Percentiles rank a stretch among this genome's conserved stretches.
These are phyloP conservation scores for Teinopalpus imperialis DNA, from an alignment of 2,888 invertebrate genomes.

Conservation along the genomic window DNA sequence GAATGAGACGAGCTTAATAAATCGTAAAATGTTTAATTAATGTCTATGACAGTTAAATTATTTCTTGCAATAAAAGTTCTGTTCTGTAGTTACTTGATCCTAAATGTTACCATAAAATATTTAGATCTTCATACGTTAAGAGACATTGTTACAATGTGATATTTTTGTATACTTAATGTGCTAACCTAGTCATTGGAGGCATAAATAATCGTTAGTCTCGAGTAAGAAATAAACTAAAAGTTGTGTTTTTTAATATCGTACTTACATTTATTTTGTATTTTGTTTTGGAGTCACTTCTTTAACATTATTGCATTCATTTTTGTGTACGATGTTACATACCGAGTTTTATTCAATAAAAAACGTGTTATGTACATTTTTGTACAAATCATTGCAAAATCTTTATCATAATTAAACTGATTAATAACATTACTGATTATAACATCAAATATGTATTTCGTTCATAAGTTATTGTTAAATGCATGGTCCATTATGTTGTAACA, in stretches of 20 bases:
- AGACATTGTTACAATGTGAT: conserved; percentile 48
- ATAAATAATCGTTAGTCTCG: conserved; percentile 48
- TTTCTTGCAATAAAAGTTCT: no score
- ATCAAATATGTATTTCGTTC: conserved; percentile 14
- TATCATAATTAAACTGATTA: conserved; percentile 1
- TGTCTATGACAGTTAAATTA: no score
- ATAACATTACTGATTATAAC: conserved; percentile 6
- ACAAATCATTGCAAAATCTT: conserved; percentile 33
- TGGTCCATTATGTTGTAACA: conserved; percentile 52
- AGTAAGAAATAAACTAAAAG: conserved; percentile 33
- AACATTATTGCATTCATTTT: conserved; percentile 17
- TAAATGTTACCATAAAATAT: conserved; percentile 5
- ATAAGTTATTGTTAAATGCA: conserved; percentile 35
- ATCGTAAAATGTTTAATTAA: no score
- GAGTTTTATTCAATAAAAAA: conserved; percentile 55
- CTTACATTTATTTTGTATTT: conserved; percentile 22
- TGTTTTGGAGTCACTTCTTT: conserved; percentile 18
- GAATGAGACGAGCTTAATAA: no score
- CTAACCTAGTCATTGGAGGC: conserved; percentile 62
- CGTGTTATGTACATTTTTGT: conserved; percentile 52
- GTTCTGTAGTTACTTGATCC: no score
- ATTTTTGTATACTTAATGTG: conserved; percentile 37
- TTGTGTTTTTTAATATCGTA: conserved; percentile 51
- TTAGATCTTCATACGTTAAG: conserved; percentile 2
- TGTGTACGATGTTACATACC: conserved; percentile 58